phyloP scores from a whole-genome alignment of 2,113 vertebrate genomes.

The Lethenteron reissneri region DNA sequence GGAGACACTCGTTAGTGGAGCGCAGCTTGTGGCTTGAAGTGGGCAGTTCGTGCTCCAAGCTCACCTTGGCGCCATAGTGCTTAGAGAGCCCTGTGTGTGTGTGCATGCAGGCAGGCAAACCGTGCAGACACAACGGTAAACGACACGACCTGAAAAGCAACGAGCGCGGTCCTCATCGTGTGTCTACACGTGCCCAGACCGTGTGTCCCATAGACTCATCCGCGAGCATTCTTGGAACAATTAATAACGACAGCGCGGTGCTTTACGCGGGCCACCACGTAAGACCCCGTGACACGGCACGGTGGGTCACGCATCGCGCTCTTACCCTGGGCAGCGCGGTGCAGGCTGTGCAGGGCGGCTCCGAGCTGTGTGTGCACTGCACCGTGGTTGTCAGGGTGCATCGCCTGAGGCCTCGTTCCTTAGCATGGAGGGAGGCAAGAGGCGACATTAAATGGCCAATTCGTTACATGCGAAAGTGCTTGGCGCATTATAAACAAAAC shows the following conservation, averaged over 20 bases:
- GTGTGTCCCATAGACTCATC: no score
- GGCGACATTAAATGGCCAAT: slow-evolving; percentile 42
- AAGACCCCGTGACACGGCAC: no score
- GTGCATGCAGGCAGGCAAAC: no score
- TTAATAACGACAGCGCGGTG: no score
- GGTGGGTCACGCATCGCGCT: background rate
- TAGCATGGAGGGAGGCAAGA: background rate
- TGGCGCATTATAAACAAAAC: no score
- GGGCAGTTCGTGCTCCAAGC: slow-evolving; percentile 62
- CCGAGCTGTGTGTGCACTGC: slow-evolving; percentile 61
- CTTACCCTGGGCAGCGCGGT: slow-evolving; percentile 64
- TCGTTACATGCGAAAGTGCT: no score
- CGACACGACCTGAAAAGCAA: no score
- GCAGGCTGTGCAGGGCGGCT: slow-evolving; percentile 49
- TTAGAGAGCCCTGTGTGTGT: slow-evolving; percentile 47
- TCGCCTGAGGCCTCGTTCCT: slow-evolving; percentile 41
- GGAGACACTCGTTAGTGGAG: slow-evolving; percentile 79
- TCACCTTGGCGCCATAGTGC: slow-evolving; percentile 72
- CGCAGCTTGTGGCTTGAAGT: slow-evolving; percentile 72
- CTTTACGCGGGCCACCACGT: no score
- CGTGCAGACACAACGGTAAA: no score
- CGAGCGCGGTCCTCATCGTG: no score
- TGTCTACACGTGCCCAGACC: no score
- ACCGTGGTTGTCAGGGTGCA: slow-evolving; percentile 50
- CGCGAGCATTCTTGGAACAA: no score